Evolutionary conservation across 2,888 invertebrate genomes (phyloP), one percentile per base, ranked within the genome.

Genomic region (Geotrupes spiniger): DNA sequence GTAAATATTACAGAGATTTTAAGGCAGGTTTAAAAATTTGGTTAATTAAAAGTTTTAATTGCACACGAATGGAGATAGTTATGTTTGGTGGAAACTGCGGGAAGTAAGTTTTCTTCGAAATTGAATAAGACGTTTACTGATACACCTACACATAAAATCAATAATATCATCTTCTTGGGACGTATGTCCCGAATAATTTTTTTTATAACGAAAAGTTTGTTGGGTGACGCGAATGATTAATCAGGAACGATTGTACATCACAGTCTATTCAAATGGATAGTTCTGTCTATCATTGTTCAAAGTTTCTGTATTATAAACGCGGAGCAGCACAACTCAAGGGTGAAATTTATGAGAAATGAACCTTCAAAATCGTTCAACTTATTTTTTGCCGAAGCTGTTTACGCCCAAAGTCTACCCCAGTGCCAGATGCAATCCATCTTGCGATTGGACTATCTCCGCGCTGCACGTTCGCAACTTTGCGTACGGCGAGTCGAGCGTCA

Each of bases 311-410:
- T 68, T 65, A 68, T 68, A 65, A 67, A 68, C 65, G 65, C 61
- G 62, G 56, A 59, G 62, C n/a, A n/a, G n/a, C 63, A 62, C 62
- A 63, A 63, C 59, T 63, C 61, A 64, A 66, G 69, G 65, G 67
- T 66, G 64, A 68, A 68, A 69, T 68, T 69, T 68, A 68, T 71
- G 72, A 72, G 69, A 71, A 72, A 72, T 72, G 71, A 72, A 71
- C 69, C 69, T 70, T 71, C 68, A 65, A 68, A 70, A 63, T 64
- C 60, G 62, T 61, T 63, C 63, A 59, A 58, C 58, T 58, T 54
- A 59, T 61, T 59, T 61, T 62, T 63, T 62, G 55, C 53, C 46
- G 42, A 53, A 51, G 51, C 48, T 63, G 60, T 62, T 60, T 63
- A 60, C 63, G 63, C 60, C 60, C 57, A 53, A 55, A 52, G 53